A percentile compares a stretch with the other conserved stretches of the same genome.
Conservation (phyloP, 2,797 vertebrate species). For the Hafferia zeledoni region DNA sequence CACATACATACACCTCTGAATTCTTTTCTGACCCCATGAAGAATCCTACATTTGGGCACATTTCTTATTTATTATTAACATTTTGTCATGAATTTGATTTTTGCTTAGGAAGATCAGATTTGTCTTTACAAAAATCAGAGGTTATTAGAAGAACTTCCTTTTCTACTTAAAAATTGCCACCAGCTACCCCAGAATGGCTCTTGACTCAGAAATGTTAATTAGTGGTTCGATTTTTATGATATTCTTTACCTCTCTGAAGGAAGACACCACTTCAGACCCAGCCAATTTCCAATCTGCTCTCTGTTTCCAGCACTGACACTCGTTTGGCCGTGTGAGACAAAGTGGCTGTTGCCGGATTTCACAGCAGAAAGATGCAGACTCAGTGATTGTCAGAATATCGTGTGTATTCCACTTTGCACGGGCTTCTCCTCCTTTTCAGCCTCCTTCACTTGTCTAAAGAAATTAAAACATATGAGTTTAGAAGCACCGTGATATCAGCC, state of each 20-base stretch:
- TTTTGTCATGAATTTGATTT: not conserved
- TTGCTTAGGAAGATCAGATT: not conserved
- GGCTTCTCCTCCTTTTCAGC: not conserved
- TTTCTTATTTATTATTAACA: not conserved
- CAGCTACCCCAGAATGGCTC: not conserved
- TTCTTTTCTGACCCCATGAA: not conserved
- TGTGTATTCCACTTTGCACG: not conserved
- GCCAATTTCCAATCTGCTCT: not conserved
- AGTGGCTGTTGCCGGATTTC: not conserved
- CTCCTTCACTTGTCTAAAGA: not conserved
- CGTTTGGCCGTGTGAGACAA: not conserved
- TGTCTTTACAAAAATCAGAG: not conserved
- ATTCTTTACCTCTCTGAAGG: not conserved
- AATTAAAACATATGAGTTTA: not conserved
- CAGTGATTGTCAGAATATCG: not conserved
- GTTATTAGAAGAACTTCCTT: not conserved
- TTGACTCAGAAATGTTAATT: not conserved
- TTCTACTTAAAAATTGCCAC: not conserved
- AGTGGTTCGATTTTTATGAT: not conserved
- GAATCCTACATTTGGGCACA: not conserved
- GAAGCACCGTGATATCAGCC: not conserved
- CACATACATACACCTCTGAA: fast-evolving
- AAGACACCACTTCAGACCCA: not conserved
- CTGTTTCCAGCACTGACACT: not conserved
- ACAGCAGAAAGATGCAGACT: not conserved